A percentile compares a stretch with the other conserved stretches of the same genome.
phyloP scores from a whole-genome alignment of 2,797 vertebrate species.

The Ptychadena robeensis region DNA sequence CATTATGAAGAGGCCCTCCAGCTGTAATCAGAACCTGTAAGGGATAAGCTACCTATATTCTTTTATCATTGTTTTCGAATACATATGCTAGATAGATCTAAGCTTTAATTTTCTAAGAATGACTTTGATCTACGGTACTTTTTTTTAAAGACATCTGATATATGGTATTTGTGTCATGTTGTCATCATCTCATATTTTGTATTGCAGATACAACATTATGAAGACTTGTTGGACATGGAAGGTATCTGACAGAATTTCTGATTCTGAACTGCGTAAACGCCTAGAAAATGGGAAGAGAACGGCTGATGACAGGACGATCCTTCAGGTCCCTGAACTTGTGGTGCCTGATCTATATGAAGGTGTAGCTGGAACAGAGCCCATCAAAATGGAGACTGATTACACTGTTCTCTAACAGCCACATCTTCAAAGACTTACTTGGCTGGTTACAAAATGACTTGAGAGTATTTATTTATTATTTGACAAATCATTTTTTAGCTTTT shows the following conservation, averaged over 20 bases:
- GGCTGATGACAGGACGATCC: slow-evolving; percentile 79
- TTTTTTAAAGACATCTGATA: not conserved
- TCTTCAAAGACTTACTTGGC: slow-evolving; percentile 59
- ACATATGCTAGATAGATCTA: not conserved
- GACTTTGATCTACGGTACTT: too few relatives aligned
- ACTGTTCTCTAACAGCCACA: slow-evolving; percentile 81
- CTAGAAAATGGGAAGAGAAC: slow-evolving; percentile 77
- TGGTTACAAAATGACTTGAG: slow-evolving; percentile 57
- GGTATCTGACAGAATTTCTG: slow-evolving; percentile 76
- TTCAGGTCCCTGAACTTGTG: slow-evolving; percentile 80
- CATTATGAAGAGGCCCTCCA: slow-evolving; percentile 83
- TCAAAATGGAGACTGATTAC: slow-evolving; percentile 75
- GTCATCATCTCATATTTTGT: not conserved
- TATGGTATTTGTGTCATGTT: not conserved
- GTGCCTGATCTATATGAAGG: slow-evolving; percentile 83
- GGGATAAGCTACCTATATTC: not conserved
- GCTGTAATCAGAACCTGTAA: slow-evolving; percentile 74
- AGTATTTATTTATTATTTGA: slow-evolving; percentile 31
- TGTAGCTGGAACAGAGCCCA: slow-evolving; percentile 80
- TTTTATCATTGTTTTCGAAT: not conserved
- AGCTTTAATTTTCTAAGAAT: not conserved
- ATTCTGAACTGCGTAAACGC: slow-evolving; percentile 75
- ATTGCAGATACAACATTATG: slow-evolving; percentile 83
- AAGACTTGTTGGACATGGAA: slow-evolving; percentile 89
- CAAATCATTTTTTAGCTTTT: not conserved